Evolutionary conservation across 2,113 vertebrate species (phyloP), one percentile per base, ranked within the genome.

Genomic region (Oostethus manadensis): DNA sequence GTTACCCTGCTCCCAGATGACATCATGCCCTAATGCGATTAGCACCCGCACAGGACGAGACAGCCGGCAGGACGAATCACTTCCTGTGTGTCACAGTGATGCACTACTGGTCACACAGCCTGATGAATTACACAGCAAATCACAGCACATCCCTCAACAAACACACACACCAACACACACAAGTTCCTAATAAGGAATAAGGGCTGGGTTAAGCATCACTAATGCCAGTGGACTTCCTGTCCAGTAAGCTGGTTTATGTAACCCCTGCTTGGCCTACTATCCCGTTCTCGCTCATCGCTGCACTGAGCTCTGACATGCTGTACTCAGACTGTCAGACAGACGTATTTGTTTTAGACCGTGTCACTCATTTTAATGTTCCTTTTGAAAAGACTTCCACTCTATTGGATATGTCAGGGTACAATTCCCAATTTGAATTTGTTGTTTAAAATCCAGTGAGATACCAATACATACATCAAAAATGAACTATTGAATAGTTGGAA

Each of bases 211-310:
- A 76, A 85, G 84, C 71, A 58, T 80, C 64, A 68, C 74, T 88
- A 88, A 88, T 85, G 66, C 78, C 71, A 65, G 29, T 66, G 64
- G 56, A 66, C 86, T 88, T 91, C 88, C 88, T 88, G 84, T 79
- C 71, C 74, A 73, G 50, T 88, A 86, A 90, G 80, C 87, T 83
- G 75, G 84, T 87, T 90, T 90, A 86, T 79, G 73, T 89, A 87
- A 89, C 75, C 73, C 75, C 73, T 68, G 83, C 76, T 79, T 81
- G 74, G 64, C 81, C 83, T 83, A 73, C 73, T 73, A 64, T 68
- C 56, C 53, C 60, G 48, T 18, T 56, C 45, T 53, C 21, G 29
- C 48, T 60, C 65, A 58, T 62, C 43, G 29, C 53, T 10, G 40
- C 66, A 56, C 51, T 68, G 65, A 73, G 67, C 64, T 60, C 54